Percentiles rank a stretch among this genome's conserved stretches.
Evolutionary conservation across 2,113 vertebrate genomes (phyloP).

Genomic region (Natator depressus): DNA sequence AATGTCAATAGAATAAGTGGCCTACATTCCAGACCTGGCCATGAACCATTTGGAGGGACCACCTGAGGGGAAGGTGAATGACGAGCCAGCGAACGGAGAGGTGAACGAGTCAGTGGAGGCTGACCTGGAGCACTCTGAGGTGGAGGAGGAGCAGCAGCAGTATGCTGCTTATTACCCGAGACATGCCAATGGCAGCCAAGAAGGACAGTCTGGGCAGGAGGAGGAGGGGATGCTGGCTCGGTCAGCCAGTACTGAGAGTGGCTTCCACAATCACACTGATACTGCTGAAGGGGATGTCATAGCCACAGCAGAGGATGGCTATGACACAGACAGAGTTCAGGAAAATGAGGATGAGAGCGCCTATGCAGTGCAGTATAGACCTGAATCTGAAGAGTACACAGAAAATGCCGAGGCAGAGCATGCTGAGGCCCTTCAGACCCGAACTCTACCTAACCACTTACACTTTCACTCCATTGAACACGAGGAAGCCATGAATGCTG

Average conservation of each 20-base stretch:
- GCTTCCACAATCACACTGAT: slow-evolving; percentile 95
- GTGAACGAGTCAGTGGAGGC: slow-evolving; percentile 87
- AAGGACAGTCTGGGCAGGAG: slow-evolving; percentile 76
- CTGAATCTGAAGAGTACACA: slow-evolving; percentile 92
- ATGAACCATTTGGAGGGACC: slow-evolving; percentile 89
- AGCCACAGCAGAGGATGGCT: slow-evolving; percentile 77
- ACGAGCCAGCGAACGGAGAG: slow-evolving; percentile 79
- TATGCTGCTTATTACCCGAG: slow-evolving; percentile 61
- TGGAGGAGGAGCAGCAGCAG: slow-evolving; percentile 75
- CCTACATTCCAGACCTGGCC: slow-evolving; percentile 68
- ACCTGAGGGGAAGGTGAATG: slow-evolving; percentile 77
- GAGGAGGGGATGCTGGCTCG: slow-evolving; percentile 88
- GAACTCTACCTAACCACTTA: slow-evolving; percentile 79
- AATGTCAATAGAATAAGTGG: slow-evolving; percentile 81
- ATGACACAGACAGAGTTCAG: slow-evolving; percentile 75
- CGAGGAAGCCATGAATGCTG: slow-evolving; percentile 85
- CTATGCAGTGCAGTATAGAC: slow-evolving; percentile 84
- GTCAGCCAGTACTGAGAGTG: slow-evolving; percentile 95
- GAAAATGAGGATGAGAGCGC: slow-evolving; percentile 84
- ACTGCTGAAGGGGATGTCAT: slow-evolving; percentile 92
- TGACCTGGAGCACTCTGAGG: slow-evolving; percentile 81
- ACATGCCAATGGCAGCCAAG: slow-evolving; percentile 66
- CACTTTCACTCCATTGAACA: slow-evolving; percentile 84
- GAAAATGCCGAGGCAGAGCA: slow-evolving; percentile 93
- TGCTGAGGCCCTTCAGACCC: slow-evolving; percentile 77